Evolutionary conservation across 2,888 invertebrate species (phyloP).

Genomic region (Diaprepes abbreviatus): DNA sequence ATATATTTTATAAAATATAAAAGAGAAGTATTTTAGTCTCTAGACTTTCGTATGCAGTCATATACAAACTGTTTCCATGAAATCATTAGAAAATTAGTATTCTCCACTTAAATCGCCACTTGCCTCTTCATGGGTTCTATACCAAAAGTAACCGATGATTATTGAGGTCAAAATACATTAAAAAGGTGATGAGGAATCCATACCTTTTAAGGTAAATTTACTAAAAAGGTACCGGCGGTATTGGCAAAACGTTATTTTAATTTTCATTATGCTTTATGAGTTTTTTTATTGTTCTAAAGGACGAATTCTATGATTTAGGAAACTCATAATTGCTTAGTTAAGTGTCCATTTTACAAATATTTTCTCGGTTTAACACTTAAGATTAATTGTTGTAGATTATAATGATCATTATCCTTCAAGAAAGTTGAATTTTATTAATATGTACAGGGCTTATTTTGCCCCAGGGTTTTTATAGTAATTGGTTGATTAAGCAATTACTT

Average conservation of each 20-base stretch:
- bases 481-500: too few species aligned
- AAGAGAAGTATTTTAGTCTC: too few species aligned
- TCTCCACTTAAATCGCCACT: not conserved
- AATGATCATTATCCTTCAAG: too few species aligned
- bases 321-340: not conserved
- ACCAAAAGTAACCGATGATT: not conserved
- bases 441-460: too few species aligned
- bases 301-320: constrained; percentile 10
- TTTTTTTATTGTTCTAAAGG: constrained; percentile 6
- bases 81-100: not conserved
- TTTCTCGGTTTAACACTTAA: too few species aligned
- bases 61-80: not conserved
- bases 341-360: not conserved
- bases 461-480: too few species aligned
- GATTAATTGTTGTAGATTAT: too few species aligned
- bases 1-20: too few species aligned
- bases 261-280: not conserved
- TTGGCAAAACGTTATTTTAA: not conserved
- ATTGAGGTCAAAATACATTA: constrained; percentile 16
- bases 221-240: constrained; percentile 36
- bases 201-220: constrained; percentile 15
- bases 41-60: not conserved
- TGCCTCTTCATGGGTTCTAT: not conserved
- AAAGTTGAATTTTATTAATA: too few species aligned
- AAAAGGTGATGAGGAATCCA: constrained; percentile 14